Evolutionary conservation across 2,888 invertebrate species (phyloP), one percentile per base, ranked within the genome.

Genomic region (Dryobota labecula): DNA sequence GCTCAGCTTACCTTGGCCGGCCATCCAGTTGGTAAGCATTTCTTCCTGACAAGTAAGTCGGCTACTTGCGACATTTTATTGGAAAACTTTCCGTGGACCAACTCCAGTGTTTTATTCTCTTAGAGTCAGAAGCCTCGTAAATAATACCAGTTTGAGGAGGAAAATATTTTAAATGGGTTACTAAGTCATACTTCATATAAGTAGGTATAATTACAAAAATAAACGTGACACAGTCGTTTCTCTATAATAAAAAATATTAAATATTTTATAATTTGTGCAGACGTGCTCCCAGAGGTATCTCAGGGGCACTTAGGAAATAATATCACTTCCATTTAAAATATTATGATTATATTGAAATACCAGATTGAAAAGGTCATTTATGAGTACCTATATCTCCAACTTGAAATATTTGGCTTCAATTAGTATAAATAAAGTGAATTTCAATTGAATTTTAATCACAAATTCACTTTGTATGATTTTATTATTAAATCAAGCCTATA

Each of bases 21-120:
- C 11, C n/a, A 33, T 51, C 33, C 70, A 53, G 78, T 73, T 71
- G 69, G 73, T 71, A 60, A 84, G 64, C 73, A 71, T 70, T 82
- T 73, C 70, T 69, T 70, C 65, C 56, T 65, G 81, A 80, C 84
- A 83, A 88, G 83, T 76, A 73, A 75, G 70, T 78, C 61, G 65
- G 73, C 79, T 82, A 77, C 81, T 86, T 78, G 68, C 49, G 72
- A 80, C 73, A 83, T 84, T 84, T 86, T 82, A 84, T 84, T 78
- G 72, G 80, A 80, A 84, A 89, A 87, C 73, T 87, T 87, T 82
- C 33, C 57, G 82, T 54, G 65, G 64, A 76, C 53, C 79, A 69
- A 76, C 79, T 78, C 78, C 56, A 85, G 64, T 70, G 64, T 78
- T 86, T 84, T 81, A 87, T 83, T 85, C 81, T 76, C 75, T 77